Percentiles rank a stretch among this genome's conserved stretches.
Evolutionary conservation across 2,888 invertebrate genomes (phyloP).

Genomic region (Drosophila pegasa): DNA sequence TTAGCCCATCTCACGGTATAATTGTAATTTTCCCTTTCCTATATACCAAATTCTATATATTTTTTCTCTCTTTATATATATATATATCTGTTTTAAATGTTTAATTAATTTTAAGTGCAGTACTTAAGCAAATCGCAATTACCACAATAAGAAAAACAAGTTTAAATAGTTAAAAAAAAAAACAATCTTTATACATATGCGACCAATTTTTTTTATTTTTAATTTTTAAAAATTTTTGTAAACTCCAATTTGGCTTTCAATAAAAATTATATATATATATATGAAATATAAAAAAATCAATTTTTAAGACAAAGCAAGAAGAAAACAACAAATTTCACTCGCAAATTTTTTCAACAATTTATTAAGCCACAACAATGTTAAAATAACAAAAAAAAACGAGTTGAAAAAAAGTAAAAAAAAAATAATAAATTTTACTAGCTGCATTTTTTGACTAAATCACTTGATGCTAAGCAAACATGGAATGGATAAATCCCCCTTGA

Average conservation of each 20-base stretch:
- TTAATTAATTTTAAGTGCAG: conserved; percentile 64
- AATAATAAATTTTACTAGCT: conserved; percentile 34
- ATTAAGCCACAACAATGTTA: conserved; percentile 30
- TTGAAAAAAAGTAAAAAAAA: conserved; percentile 2
- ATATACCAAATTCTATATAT: conserved; percentile 7
- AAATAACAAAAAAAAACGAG: conserved; percentile 28
- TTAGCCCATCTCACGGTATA: conserved; percentile 22
- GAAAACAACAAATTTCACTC: conserved; percentile 9
- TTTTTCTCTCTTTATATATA: conserved; percentile 11
- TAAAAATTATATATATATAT: conserved; percentile 26
- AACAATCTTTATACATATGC: not conserved
- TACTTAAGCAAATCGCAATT: conserved; percentile 49
- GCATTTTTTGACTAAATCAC: conserved; percentile 55
- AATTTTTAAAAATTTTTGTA: conserved; percentile 16
- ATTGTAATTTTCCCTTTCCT: conserved; percentile 6
- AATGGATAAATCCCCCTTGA: conserved; percentile 10
- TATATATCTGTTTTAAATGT: conserved; percentile 45
- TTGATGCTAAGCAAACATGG: conserved; percentile 28
- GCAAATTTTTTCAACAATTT: conserved; percentile 40
- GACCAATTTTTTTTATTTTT: conserved; percentile 16
- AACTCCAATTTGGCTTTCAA: conserved; percentile 33
- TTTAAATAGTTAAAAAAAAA: not conserved
- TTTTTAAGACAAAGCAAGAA: conserved; percentile 13
- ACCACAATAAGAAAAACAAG: conserved; percentile 12
- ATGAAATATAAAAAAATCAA: conserved; percentile 15